phyloP scores from a whole-genome alignment of 1,140 invertebrate genomes.

The Mya arenaria region DNA sequence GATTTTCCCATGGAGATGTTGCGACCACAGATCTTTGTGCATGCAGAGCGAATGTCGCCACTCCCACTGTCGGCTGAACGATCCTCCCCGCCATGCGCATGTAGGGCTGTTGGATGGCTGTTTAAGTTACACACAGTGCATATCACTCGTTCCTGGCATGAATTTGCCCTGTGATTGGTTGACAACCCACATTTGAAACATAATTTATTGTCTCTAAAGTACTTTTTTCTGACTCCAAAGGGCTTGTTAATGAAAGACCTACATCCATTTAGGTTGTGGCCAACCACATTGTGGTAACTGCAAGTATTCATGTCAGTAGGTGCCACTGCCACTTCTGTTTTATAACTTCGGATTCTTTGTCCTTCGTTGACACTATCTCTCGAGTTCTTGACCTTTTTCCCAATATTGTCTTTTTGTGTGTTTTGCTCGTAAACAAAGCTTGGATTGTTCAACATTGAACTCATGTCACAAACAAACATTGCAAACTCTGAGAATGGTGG shows the following conservation, averaged over 20 bases:
- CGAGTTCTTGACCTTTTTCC: not conserved
- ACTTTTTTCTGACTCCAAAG: not conserved
- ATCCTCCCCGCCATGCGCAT: not conserved
- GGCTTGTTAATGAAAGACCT: not conserved
- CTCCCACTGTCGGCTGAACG: not conserved
- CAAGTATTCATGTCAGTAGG: too few relatives aligned
- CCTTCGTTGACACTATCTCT: not conserved
- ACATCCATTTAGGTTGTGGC: not conserved
- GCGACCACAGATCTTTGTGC: not conserved
- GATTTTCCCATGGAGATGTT: not conserved
- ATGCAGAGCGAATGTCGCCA: not conserved
- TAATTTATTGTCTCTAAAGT: not conserved
- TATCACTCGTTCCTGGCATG: not conserved
- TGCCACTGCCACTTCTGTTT: not conserved
- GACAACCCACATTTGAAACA: not conserved
- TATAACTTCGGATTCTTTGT: not conserved
- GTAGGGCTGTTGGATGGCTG: not conserved
- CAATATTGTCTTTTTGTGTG: not conserved
- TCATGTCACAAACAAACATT: not conserved
- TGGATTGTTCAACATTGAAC: not conserved
- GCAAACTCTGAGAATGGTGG: not conserved
- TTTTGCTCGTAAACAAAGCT: not conserved
- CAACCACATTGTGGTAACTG: not conserved
- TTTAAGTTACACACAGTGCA: not conserved
- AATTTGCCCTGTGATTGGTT: not conserved